These are phyloP conservation scores for Ictalurus furcatus DNA, from an alignment of 2,113 vertebrate species.

Conservation along the genomic window DNA sequence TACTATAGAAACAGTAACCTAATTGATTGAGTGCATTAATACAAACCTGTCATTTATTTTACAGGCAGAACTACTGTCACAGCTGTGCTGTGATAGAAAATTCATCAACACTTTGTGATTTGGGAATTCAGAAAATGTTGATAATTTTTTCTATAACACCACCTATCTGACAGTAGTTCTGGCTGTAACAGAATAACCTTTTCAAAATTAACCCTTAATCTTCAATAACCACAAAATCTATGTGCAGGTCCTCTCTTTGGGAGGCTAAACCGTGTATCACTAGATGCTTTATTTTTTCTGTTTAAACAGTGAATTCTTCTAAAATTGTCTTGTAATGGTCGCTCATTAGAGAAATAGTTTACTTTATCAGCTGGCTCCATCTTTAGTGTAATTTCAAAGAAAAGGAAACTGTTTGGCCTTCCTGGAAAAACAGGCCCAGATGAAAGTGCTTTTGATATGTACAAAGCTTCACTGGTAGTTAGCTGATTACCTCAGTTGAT, in stretches of 20 bases:
- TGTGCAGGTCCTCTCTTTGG: neutral
- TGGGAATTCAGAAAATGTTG: neutral
- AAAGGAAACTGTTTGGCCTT: neutral
- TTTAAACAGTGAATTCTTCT: neutral
- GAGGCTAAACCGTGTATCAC: neutral
- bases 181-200: neutral
- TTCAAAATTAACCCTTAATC: neutral
- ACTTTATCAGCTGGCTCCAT: neutral
- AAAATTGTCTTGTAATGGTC: neutral
- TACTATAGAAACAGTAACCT: neutral
- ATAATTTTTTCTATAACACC: neutral
- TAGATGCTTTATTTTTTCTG: neutral
- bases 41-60: neutral
- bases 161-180: neutral
- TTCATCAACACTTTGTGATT: neutral
- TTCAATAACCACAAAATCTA: neutral
- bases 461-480: neutral
- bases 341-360: neutral
- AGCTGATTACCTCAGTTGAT: neutral
- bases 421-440: neutral
- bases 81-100: neutral
- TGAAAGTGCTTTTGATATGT: neutral
- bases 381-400: neutral
- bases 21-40: too few relatives aligned
- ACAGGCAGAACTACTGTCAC: neutral